Evolutionary conservation across 2,888 invertebrate genomes (phyloP).

Genomic region (Eumacrocentrus americanus): DNA sequence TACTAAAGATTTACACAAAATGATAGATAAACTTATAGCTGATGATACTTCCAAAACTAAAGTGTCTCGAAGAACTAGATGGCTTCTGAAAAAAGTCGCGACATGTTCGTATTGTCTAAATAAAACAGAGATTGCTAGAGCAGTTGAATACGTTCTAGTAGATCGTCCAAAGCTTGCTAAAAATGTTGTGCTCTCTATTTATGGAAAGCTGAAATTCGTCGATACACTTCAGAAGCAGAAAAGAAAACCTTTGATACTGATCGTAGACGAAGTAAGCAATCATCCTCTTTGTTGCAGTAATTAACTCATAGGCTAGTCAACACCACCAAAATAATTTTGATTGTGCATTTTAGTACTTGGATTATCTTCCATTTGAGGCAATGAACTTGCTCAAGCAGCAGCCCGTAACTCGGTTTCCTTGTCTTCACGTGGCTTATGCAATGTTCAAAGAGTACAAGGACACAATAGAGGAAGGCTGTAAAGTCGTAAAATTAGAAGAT

Average conservation of each 20-base stretch:
- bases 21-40: slow-evolving; percentile 64
- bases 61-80: slow-evolving; percentile 50
- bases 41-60: slow-evolving; percentile 48
- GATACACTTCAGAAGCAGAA: slow-evolving; percentile 60
- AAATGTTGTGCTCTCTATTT: slow-evolving; percentile 52
- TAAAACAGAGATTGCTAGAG: slow-evolving; percentile 58
- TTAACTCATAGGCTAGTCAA: too few species aligned
- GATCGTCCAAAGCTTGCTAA: slow-evolving; percentile 48
- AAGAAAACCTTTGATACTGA: slow-evolving; percentile 69
- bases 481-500: slow-evolving; percentile 61
- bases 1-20: slow-evolving; percentile 60
- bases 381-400: slow-evolving; percentile 70
- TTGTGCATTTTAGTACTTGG: slow-evolving; percentile 66
- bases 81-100: slow-evolving; percentile 61
- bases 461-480: slow-evolving; percentile 67
- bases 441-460: slow-evolving; percentile 69
- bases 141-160: slow-evolving; percentile 58
- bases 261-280: slow-evolving; percentile 71
- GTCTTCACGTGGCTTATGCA: slow-evolving; percentile 71
- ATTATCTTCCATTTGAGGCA: slow-evolving; percentile 82
- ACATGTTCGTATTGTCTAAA: slow-evolving; percentile 57
- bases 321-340: background rate
- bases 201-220: slow-evolving; percentile 42
- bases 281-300: too few species aligned
- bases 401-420: slow-evolving; percentile 77